Conservation (phyloP, 2,888 invertebrate genomes). For the Caenorhabditis doughertyi region DNA sequence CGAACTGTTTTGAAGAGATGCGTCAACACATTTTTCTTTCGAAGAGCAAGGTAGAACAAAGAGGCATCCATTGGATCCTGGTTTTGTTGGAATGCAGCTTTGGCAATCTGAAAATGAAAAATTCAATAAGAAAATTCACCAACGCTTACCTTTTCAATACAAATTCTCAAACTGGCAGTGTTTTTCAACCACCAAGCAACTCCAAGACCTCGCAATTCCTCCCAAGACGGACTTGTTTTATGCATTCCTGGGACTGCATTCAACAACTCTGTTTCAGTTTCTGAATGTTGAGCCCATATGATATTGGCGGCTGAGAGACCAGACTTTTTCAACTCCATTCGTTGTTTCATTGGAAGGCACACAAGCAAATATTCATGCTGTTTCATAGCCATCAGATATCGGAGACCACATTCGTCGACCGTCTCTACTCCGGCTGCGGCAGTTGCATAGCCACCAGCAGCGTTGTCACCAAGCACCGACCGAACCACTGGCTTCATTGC, state of each 20-base stretch:
- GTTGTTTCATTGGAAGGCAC: conserved; percentile 93
- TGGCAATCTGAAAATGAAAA: conserved; percentile 87
- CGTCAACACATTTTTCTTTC: conserved; percentile 96
- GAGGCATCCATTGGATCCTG: conserved; percentile 98
- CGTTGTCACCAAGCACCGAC: conserved; percentile 76
- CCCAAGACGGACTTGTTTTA: conserved; percentile 88
- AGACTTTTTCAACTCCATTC: conserved; percentile 85
- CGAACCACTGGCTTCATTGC: conserved; percentile 75
- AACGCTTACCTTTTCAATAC: conserved; percentile 88
- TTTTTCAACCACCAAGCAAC: conserved; percentile 98
- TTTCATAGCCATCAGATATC: conserved; percentile 95
- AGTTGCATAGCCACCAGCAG: conserved; percentile 77
- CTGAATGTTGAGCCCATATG: conserved; percentile 99
- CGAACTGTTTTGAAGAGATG: conserved; percentile 92
- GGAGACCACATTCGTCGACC: conserved; percentile 96
- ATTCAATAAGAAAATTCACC: not conserved
- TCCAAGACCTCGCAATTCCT: conserved; percentile 91
- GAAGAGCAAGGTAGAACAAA: conserved; percentile 97
- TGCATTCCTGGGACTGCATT: conserved; percentile 87
- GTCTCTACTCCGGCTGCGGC: conserved; percentile 80
- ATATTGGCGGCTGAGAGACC: conserved; percentile 87
- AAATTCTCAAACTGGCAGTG: conserved; percentile 89
- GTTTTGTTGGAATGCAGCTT: conserved; percentile 92
- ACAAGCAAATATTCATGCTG: conserved; percentile 96
- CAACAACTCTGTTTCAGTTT: conserved; percentile 95